Percentiles rank a stretch among this genome's conserved stretches.
Evolutionary conservation across 2,888 invertebrate genomes (phyloP).

Genomic region (Charanyca ferruginea): DNA sequence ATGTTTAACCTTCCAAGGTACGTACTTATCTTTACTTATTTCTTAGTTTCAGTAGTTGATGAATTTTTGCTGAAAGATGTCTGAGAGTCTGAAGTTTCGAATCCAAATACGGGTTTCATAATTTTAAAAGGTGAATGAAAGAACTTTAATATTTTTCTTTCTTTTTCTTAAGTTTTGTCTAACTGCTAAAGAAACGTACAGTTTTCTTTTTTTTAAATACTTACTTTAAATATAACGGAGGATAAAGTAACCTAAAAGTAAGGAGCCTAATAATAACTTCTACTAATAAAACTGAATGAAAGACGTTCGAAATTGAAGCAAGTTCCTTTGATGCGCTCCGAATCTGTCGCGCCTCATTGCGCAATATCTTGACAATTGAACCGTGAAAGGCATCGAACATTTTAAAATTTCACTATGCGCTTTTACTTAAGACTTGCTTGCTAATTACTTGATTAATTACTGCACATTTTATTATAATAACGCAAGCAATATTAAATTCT

Average conservation of each 20-base stretch:
- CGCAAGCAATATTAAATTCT: constrained; percentile 27
- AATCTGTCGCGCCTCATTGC: constrained; percentile 75
- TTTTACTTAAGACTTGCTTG: constrained; percentile 38
- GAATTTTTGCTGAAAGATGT: constrained; percentile 2
- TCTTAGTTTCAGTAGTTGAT: constrained; percentile 6
- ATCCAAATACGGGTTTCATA: background rate
- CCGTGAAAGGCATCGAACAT: constrained; percentile 70
- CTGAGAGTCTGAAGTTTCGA: background rate
- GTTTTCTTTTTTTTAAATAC: constrained; percentile 25
- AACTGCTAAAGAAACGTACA: background rate
- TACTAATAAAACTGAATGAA: constrained; percentile 55
- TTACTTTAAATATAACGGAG: constrained; percentile 34
- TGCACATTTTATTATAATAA: constrained; percentile 34
- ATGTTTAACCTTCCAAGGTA: constrained; percentile 2
- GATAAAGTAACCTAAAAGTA: too few species aligned
- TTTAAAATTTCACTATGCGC: constrained; percentile 67
- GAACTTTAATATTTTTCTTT: constrained; percentile 8
- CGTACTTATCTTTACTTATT: background rate
- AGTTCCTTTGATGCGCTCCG: constrained; percentile 74
- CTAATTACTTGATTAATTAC: constrained; percentile 53
- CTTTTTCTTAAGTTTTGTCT: background rate
- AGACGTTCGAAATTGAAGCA: constrained; percentile 74
- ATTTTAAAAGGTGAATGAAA: background rate
- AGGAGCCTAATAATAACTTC: constrained; percentile 58
- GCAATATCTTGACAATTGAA: constrained; percentile 71